Evolutionary conservation across 2,888 invertebrate species (phyloP).

Genomic region (Scaptomyza tumidula): DNA sequence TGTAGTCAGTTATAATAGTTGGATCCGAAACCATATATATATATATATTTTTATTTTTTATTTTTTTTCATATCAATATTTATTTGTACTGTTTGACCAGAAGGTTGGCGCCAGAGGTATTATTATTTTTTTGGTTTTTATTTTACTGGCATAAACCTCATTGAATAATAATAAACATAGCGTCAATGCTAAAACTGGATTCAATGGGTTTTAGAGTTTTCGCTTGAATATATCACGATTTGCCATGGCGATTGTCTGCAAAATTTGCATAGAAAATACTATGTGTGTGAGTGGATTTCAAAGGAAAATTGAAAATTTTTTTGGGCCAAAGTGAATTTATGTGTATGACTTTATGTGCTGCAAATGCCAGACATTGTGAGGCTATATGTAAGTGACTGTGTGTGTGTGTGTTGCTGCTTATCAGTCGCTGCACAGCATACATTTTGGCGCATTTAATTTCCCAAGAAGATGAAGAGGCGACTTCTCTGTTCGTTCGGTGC

Average conservation of each 20-base stretch:
- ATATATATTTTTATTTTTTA: not conserved
- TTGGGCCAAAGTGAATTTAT: conserved; percentile 61
- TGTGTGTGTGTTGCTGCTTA: conserved; percentile 50
- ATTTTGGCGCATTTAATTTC: conserved; percentile 75
- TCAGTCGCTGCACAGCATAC: conserved; percentile 72
- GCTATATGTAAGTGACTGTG: conserved; percentile 9
- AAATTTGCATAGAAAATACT: conserved; percentile 49
- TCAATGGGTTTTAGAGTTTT: conserved; percentile 21
- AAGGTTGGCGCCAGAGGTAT: not conserved
- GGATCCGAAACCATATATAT: not conserved
- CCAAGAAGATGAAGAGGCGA: conserved; percentile 21
- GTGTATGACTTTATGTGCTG: conserved; percentile 64
- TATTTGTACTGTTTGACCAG: conserved; percentile 14
- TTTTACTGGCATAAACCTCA: not conserved
- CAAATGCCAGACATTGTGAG: conserved; percentile 46
- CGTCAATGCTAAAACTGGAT: conserved; percentile 12
- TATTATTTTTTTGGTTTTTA: conserved; percentile 22
- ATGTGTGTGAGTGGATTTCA: conserved; percentile 10
- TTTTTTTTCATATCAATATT: conserved; percentile 24
- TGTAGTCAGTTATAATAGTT: conserved; percentile 10
- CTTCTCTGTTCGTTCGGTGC: conserved; percentile 25
- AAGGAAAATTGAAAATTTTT: conserved; percentile 46
- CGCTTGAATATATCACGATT: conserved; percentile 19
- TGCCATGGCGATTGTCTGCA: conserved; percentile 2
- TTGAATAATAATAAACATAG: conserved; percentile 17